These are phyloP conservation scores for Coregonus ussuriensis DNA, from an alignment of 2,797 vertebrate species.

Conservation along the genomic window DNA sequence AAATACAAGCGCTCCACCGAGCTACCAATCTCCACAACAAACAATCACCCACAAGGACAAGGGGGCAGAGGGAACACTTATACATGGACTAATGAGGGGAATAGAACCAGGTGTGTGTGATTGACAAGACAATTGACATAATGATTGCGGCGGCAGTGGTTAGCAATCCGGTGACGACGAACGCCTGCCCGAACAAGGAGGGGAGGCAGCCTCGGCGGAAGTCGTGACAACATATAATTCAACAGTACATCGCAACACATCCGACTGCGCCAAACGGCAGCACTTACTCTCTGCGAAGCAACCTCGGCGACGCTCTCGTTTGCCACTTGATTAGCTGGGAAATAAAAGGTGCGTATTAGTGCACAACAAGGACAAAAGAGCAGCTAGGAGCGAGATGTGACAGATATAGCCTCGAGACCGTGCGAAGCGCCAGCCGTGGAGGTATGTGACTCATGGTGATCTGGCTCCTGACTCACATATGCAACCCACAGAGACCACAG, in stretches of 20 bases:
- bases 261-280: conserved; percentile 33
- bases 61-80: too few species aligned
- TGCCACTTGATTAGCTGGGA: conserved; percentile 47
- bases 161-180: too few species aligned
- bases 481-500: conserved; percentile 41
- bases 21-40: too few species aligned
- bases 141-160: too few species aligned
- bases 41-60: too few species aligned
- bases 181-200: too few species aligned
- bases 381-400: conserved; percentile 20
- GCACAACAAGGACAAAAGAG: not conserved
- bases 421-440: conserved; percentile 36
- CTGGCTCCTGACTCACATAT: conserved; percentile 60
- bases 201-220: too few species aligned
- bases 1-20: too few species aligned
- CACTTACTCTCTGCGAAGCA: not conserved
- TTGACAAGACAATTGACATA: too few species aligned
- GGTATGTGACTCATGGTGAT: conserved; percentile 51
- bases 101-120: too few species aligned
- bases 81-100: too few species aligned
- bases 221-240: conserved; percentile 28
- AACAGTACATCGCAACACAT: conserved; percentile 30
- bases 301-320: too few species aligned
- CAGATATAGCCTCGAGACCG: conserved; percentile 50
- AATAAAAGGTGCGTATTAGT: conserved; percentile 39